These are phyloP conservation scores for Pteria penguin DNA, from an alignment of 2,888 invertebrate genomes.

Conservation along the genomic window DNA sequence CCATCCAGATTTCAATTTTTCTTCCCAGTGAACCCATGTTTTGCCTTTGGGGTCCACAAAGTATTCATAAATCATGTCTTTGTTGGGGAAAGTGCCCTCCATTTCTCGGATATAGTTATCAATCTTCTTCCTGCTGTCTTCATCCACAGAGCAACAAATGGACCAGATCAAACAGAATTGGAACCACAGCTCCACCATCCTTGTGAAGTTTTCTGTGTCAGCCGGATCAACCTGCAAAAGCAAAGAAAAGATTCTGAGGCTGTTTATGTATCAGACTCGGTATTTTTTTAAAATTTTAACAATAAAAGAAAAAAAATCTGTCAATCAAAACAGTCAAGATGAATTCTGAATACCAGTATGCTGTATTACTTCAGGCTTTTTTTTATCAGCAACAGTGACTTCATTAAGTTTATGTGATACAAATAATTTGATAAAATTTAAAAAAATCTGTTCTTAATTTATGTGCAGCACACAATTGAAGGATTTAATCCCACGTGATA, in stretches of 20 bases:
- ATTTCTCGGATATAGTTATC: constrained; percentile 80
- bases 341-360: no score
- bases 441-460: no score
- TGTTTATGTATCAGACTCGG: no score
- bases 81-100: constrained; percentile 86
- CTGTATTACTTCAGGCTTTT: no score
- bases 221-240: constrained; percentile 70
- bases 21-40: constrained; percentile 89
- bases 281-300: no score
- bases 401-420: no score
- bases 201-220: constrained; percentile 76
- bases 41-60: constrained; percentile 88
- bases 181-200: constrained; percentile 80
- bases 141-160: constrained; percentile 79
- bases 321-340: no score
- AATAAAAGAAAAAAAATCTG: no score
- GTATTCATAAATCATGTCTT: constrained; percentile 94
- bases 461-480: no score
- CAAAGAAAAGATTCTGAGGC: neutral
- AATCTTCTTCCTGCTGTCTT: constrained; percentile 80
- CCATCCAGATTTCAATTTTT: constrained; percentile 88
- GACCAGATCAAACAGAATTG: constrained; percentile 81
- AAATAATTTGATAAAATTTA: no score
- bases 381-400: no score
- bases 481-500: no score